Conservation (phyloP, 2,113 vertebrate species). For the Cyanistes caeruleus region DNA sequence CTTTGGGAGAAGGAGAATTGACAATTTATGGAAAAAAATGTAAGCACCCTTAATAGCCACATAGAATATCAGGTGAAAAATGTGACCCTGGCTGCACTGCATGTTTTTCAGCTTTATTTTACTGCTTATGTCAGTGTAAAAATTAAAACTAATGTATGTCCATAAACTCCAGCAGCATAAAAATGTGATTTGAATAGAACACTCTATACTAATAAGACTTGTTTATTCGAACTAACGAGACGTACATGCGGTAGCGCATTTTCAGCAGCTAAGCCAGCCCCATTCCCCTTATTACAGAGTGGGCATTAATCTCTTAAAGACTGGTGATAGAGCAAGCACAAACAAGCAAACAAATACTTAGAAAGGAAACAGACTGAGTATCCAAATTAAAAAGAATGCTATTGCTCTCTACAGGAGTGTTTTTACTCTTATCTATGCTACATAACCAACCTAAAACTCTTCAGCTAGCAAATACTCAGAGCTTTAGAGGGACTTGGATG, state of each 20-base stretch:
- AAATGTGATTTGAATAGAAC: background rate
- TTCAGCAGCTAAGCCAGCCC: background rate
- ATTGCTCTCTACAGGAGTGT: slow-evolving; percentile 1
- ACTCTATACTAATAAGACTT: background rate
- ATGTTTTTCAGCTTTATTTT: slow-evolving; percentile 17
- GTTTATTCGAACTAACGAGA: background rate
- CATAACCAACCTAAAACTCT: slow-evolving; percentile 47
- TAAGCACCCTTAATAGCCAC: background rate
- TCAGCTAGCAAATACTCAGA: slow-evolving; percentile 58
- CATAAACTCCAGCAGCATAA: background rate
- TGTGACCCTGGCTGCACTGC: background rate
- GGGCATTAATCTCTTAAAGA: background rate
- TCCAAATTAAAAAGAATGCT: background rate
- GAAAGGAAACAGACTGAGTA: slow-evolving; percentile 8
- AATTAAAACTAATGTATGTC: background rate
- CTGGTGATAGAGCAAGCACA: background rate
- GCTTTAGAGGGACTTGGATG: slow-evolving; percentile 59
- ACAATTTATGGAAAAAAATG: background rate
- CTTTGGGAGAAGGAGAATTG: background rate
- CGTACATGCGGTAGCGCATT: background rate
- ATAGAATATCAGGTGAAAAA: slow-evolving; percentile 15
- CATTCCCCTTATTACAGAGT: background rate
- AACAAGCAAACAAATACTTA: background rate
- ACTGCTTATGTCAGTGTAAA: background rate
- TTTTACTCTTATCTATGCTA: background rate